Percentiles rank a stretch among this genome's conserved stretches.
phyloP scores from a whole-genome alignment of 2,113 vertebrate species.

The Sebastes fasciatus region DNA sequence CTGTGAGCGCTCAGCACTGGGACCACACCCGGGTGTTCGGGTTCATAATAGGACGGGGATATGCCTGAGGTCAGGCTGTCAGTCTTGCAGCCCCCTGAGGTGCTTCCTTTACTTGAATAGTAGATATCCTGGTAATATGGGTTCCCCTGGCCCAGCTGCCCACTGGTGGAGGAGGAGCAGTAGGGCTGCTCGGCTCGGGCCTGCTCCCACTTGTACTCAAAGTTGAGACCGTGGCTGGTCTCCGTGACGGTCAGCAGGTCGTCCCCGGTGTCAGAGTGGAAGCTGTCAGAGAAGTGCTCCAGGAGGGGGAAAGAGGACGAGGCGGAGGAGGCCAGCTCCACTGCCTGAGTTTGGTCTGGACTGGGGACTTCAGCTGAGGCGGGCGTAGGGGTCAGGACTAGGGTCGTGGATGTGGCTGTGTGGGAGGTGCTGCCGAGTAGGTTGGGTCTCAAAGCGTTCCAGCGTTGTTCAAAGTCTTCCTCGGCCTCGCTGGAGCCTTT shows the following conservation, averaged over 20 bases:
- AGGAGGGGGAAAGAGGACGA: slow-evolving; percentile 95
- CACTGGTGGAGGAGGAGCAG: slow-evolving; percentile 84
- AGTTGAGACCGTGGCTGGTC: slow-evolving; percentile 96
- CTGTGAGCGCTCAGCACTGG: slow-evolving; percentile 95
- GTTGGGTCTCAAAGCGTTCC: slow-evolving; percentile 93
- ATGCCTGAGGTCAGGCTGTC: slow-evolving; percentile 84
- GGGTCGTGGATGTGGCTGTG: slow-evolving; percentile 69
- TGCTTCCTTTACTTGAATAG: slow-evolving; percentile 80
- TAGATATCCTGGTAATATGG: slow-evolving; percentile 91
- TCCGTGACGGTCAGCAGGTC: slow-evolving; percentile 96
- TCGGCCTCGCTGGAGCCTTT: slow-evolving; percentile 91
- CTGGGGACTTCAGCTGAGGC: slow-evolving; percentile 16
- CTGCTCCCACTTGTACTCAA: slow-evolving; percentile 98
- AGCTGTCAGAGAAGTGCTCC: slow-evolving; percentile 93
- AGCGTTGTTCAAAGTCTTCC: slow-evolving; percentile 95
- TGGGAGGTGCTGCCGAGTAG: slow-evolving; percentile 77
- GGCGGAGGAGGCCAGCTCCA: slow-evolving; percentile 84
- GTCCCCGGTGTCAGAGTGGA: slow-evolving; percentile 90
- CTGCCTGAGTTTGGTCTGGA: slow-evolving; percentile 68
- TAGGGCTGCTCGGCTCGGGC: slow-evolving; percentile 86
- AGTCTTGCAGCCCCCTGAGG: slow-evolving; percentile 71
- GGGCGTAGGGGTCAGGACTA: slow-evolving; percentile 63
- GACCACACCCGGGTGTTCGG: slow-evolving; percentile 89
- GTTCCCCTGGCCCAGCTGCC: slow-evolving; percentile 85
- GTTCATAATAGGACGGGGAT: slow-evolving; percentile 90